Evolutionary conservation across 2,888 invertebrate genomes (phyloP), one percentile per base, ranked within the genome.

Genomic region (Dicyrtomina minuta): DNA sequence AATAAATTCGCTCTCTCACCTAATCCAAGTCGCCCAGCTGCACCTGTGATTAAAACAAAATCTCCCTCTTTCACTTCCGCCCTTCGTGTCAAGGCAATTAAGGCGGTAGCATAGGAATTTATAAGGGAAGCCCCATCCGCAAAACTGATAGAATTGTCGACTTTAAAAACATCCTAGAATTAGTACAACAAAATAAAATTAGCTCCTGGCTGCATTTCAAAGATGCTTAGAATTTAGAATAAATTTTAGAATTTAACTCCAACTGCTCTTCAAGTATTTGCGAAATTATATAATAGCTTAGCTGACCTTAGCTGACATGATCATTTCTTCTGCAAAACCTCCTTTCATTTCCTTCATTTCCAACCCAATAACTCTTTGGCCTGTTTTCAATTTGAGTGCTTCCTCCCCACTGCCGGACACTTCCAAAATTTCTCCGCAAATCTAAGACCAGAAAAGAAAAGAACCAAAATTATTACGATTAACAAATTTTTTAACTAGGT

Each of bases 71-170:
- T 79, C 20, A 85, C 79, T 62, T 79, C 44, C 12, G 85, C 85
- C 76, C 86, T 81, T 70, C 86, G 83, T 39, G 86, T 84, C 70
- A 89, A 83, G 2, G 88, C 87, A 75, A 88, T 82, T 55, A 88
- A 81, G n/a, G 89, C 88, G 41, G 87, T 86, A 15, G 87, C 84
- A 80, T 89, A 89, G 44, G 86, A 85, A 75, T 87, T 86, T 2
- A 86, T 80, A 56, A 88, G 79, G 20, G 86, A 84, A 2, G 87
- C 87, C 1, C 87, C 88, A 71, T 84, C 84, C 65, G 84, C 82
- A 72, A 83, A 83, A 61, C 83, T 83, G 5, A 87, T 80, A n/a
- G 83, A 81, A 39, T 84, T 81, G 22, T 87, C 86, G 68, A 87
- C 79, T 71, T 83, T 83, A 85, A 87, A 88, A 27, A 87, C 82